phyloP scores from a whole-genome alignment of 2,888 invertebrate species.

The Mongoloraphidia duomilia region DNA sequence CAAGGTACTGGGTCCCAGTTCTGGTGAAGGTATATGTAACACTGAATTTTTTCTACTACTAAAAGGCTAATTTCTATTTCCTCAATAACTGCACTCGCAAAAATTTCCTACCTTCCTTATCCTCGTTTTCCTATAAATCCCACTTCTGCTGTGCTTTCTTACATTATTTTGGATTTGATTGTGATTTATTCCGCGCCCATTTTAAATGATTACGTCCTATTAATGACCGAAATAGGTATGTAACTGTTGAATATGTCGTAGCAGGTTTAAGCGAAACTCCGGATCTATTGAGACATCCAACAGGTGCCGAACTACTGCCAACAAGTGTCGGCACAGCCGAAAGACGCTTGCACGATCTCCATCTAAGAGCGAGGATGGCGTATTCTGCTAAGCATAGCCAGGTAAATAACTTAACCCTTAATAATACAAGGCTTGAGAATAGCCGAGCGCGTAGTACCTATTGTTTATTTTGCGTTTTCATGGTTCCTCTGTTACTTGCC shows the following conservation, averaged over 20 bases:
- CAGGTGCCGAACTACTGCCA: constrained; percentile 22
- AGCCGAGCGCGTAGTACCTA: too few relatives aligned
- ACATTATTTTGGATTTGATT: background rate
- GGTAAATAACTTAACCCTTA: too few relatives aligned
- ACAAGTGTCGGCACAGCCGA: constrained; percentile 19
- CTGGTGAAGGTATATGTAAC: too few relatives aligned
- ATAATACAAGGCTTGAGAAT: too few relatives aligned
- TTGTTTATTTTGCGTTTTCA: too few relatives aligned
- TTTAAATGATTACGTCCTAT: background rate
- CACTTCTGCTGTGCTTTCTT: background rate
- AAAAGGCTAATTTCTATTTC: too few relatives aligned
- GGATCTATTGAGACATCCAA: constrained; percentile 31
- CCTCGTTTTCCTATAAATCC: background rate
- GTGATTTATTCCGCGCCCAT: background rate
- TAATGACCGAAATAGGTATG: background rate
- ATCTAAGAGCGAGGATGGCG: constrained; percentile 27
- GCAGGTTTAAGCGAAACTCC: constrained; percentile 32
- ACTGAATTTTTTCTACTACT: too few relatives aligned
- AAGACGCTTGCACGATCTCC: constrained; percentile 27
- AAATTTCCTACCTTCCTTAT: background rate
- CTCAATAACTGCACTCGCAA: background rate
- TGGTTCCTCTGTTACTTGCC: too few relatives aligned
- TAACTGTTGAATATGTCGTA: constrained; percentile 9
- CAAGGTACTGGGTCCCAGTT: too few relatives aligned
- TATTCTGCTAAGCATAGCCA: constrained; percentile 24